phyloP scores from a whole-genome alignment of 2,113 vertebrate genomes.

The Tricholaema leucomelas region DNA sequence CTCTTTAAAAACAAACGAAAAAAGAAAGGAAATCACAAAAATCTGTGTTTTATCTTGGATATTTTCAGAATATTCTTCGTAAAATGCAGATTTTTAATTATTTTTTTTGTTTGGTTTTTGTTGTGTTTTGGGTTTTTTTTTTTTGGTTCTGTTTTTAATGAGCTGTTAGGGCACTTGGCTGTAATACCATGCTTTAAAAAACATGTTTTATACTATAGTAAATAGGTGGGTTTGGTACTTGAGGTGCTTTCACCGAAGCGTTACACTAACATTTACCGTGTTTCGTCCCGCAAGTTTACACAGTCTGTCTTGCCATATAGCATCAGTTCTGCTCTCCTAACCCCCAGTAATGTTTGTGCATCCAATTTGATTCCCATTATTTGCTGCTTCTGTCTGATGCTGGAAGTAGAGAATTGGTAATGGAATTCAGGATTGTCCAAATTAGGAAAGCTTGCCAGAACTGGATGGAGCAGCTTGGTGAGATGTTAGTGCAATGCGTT shows the following conservation, averaged over 20 bases:
- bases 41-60: conserved; percentile 86
- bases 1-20: conserved; percentile 61
- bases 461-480: conserved; percentile 35
- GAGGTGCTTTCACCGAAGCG: conserved; percentile 38
- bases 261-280: conserved; percentile 76
- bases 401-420: conserved; percentile 8
- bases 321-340: background rate
- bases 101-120: conserved; percentile 19
- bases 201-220: conserved; percentile 24
- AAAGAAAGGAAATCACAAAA: conserved; percentile 70
- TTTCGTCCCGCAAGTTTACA: conserved; percentile 1
- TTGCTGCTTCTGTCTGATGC: conserved; percentile 27
- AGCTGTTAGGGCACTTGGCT: conserved; percentile 66
- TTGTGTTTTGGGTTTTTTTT: conserved; percentile 4
- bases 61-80: conserved; percentile 82
- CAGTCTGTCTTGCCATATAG: background rate
- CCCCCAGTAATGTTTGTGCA: conserved; percentile 22
- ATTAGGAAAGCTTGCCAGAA: conserved; percentile 7
- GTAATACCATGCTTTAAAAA: conserved; percentile 34
- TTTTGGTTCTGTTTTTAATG: conserved; percentile 28
- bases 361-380: background rate
- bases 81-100: conserved; percentile 81
- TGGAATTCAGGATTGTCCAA: background rate
- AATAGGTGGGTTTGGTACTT: conserved; percentile 49
- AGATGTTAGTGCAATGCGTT: conserved; percentile 76